Evolutionary conservation across 2,113 vertebrate species (phyloP).

Genomic region (Nothobranchius kuhntae): DNA sequence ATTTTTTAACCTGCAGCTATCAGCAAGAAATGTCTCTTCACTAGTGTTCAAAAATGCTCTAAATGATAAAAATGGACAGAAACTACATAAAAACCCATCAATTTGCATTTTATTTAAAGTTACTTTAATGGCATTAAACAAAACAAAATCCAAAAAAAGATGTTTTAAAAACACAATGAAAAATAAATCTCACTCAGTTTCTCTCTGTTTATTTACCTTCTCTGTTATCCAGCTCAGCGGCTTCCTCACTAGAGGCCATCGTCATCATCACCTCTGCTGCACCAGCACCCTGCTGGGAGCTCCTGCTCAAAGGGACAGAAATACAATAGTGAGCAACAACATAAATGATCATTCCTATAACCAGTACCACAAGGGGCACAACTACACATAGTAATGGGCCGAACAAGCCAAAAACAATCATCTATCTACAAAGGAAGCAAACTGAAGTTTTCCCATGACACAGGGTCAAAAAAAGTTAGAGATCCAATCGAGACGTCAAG

Average conservation of each 20-base stretch:
- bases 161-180: neutral
- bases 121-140: neutral
- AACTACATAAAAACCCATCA: no score
- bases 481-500: constrained; percentile 29
- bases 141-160: neutral
- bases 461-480: constrained; percentile 12
- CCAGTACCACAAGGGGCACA: constrained; percentile 50
- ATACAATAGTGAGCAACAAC: constrained; percentile 62
- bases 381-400: constrained; percentile 56
- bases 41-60: no score
- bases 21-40: no score
- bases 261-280: constrained; percentile 77
- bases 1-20: no score
- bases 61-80: no score
- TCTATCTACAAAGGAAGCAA: constrained; percentile 42
- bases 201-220: constrained; percentile 79
- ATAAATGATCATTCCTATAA: constrained; percentile 53
- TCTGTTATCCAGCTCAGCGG: constrained; percentile 79
- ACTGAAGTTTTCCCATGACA: constrained; percentile 43
- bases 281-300: constrained; percentile 48
- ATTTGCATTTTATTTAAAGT: no score
- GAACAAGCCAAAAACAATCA: constrained; percentile 63
- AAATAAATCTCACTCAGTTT: neutral
- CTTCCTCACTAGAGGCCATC: constrained; percentile 77
- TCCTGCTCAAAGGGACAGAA: constrained; percentile 74